Percentiles rank a stretch among this genome's conserved stretches.
Conservation (phyloP, 2,113 vertebrate genomes). For the Cercocebus atys region DNA sequence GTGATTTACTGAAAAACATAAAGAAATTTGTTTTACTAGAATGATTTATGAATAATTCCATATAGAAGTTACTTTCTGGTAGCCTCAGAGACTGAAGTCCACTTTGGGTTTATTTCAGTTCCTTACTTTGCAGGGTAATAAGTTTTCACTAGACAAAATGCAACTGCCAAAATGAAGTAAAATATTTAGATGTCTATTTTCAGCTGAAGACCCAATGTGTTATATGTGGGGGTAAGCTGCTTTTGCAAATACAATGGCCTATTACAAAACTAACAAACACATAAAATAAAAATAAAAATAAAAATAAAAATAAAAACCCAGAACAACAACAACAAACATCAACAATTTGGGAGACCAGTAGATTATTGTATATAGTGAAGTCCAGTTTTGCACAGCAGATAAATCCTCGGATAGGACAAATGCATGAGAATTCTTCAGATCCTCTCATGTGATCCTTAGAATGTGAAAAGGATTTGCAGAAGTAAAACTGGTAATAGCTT, state of each 20-base stretch:
- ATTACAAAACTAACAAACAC: neutral
- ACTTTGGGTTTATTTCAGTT: neutral
- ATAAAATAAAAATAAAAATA: neutral
- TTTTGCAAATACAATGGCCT: neutral
- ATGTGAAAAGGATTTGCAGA: neutral
- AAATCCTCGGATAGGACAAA: neutral
- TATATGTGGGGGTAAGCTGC: neutral
- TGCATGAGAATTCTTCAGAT: neutral
- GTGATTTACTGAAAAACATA: neutral
- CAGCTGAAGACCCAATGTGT: neutral
- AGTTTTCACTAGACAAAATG: neutral
- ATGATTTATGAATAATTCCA: neutral
- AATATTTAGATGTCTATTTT: neutral
- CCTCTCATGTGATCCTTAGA: neutral
- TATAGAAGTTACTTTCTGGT: neutral
- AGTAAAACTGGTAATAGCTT: neutral
- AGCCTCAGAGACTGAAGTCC: neutral
- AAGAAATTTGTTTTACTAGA: neutral
- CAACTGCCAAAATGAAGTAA: neutral
- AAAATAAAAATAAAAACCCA: neutral
- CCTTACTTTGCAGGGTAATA: neutral
- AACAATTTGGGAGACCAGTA: neutral
- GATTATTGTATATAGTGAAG: neutral
- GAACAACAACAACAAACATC: neutral
- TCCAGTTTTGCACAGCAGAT: neutral